Base-by-base conservation (phyloP, 2,113 vertebrate species). In the Prochilodus magdalenae region DNA sequence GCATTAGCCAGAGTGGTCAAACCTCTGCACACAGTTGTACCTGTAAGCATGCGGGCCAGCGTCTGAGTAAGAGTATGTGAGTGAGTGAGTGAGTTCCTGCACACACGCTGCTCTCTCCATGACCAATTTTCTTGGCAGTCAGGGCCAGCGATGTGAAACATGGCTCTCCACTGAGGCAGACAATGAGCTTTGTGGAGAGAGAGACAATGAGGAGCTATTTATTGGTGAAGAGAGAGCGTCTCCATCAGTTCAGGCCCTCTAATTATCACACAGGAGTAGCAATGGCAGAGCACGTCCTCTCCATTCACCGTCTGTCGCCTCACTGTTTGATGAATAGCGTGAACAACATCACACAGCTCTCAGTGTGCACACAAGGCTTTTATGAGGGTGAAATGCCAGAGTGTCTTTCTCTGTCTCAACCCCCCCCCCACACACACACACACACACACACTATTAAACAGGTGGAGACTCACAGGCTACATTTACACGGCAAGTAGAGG, bases 121-220 rank as follows among this genome's bases (percentile, higher is more conserved):
- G 65, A 33, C 65, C 65, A 65, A 67, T 20, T 80, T 80, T 73
- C 57, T 36, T 63, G 53, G 71, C 67, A 16, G 67, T 72, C 44
- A 72, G 77, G 75, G 59, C 75, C 81, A 73, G 63, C n/a, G 72
- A 78, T 10, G 27, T 81, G 77, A 57, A 72, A 80, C 47, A 84
- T 44, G 67, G 78, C 53, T 44, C 36, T 79, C 69, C 44, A 73
- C 53, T 27, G 27, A 76, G 79, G 30, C 79, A 73, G 76, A 82
- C 80, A 71, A 85, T 71, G 36, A 78, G 83, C 79, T 73, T 81
- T 77, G 36, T 59, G 69, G 49, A 14, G 75, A 66, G 83, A 65
- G 78, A 70, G 67, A 85, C 80, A 82, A 79, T 27, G 59, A 82
- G 75, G 33, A 75, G 63, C 75, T 44, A 69, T 85, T 70, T 81